Evolutionary conservation across 2,888 invertebrate species (phyloP).

Genomic region (Drosophila pseudotakahashii): DNA sequence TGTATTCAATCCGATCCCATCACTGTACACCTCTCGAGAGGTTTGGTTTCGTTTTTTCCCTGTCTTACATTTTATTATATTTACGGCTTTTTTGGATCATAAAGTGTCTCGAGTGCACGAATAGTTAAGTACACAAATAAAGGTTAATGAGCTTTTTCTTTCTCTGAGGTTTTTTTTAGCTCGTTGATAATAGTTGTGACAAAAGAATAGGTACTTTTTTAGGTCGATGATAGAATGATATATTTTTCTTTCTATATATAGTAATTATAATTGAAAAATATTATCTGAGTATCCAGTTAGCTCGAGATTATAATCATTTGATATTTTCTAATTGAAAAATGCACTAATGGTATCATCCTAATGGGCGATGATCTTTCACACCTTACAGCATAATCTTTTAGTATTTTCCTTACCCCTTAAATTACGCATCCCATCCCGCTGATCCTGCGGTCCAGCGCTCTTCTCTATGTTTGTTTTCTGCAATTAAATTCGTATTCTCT

Average conservation of each 20-base stretch:
- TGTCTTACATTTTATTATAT: slow-evolving; percentile 35
- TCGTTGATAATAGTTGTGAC: not conserved
- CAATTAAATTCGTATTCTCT: slow-evolving; percentile 80
- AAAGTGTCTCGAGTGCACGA: slow-evolving; percentile 55
- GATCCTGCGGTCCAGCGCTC: slow-evolving; percentile 4
- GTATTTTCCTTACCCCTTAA: slow-evolving; percentile 24
- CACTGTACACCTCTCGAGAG: slow-evolving; percentile 26
- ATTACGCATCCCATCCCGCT: slow-evolving; percentile 12
- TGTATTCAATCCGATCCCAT: slow-evolving; percentile 25
- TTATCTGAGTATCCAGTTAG: not conserved
- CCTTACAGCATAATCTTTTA: slow-evolving; percentile 13
- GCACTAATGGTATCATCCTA: not conserved
- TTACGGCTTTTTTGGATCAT: slow-evolving; percentile 49
- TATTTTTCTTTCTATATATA: no score
- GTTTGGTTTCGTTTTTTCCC: slow-evolving; percentile 17
- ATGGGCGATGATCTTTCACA: slow-evolving; percentile 21
- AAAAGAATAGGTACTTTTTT: no score
- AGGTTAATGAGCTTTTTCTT: slow-evolving; percentile 74
- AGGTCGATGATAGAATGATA: no score
- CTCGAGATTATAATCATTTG: not conserved
- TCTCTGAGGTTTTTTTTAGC: slow-evolving; percentile 1
- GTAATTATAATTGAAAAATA: no score
- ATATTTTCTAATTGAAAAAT: no score
- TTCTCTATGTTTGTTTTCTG: slow-evolving; percentile 66
- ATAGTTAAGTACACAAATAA: slow-evolving; percentile 60